Base-by-base conservation (phyloP, 1,140 invertebrate species). In the Sitobion miscanthi region DNA sequence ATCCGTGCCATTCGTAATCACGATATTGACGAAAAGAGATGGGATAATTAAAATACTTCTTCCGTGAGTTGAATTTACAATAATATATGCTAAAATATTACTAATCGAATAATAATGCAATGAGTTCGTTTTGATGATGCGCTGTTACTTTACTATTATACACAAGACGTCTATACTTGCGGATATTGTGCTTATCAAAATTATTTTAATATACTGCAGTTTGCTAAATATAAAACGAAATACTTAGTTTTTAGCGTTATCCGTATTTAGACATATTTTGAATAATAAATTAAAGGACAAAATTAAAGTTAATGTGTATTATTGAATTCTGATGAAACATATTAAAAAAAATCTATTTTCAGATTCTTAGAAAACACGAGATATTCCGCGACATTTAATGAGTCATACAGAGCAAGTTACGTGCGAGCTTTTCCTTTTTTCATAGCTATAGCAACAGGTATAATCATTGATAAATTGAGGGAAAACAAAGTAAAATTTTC, bases 21-120 rank as follows among this genome's bases (percentile, higher is more conserved):
- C 90, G 2, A 87, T 49, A n/a, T 21, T 87, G 7, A 57, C 85
- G 1, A 92, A 91, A 87, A n/a, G 5, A 3, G 89, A 94, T 7
- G 93, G 82, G 20, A 42, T 94, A 45, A 2, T 94, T 62, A 85
- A 62, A 94, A 30, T 92, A 35, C n/a, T 35, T 30, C 0, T 94
- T 42, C 82, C 77, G 93, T 94, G 35, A 91, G 62, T 92, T 35
- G 21, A 52, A 88, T 52, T n/a, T 69, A 69, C 30, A n/a, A 69
- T 69, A 14, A 69, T n/a, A 69, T 35, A 35, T 35, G 35, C 62
- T n/a, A 69, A n/a, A 69, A n/a, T n/a, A 17, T 69, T n/a, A 69
- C 30, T n/a, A 69, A n/a, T n/a, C 30, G 17, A 62, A 4, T n/a
- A 69, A 69, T 69, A 5, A 17, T 69, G 11, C n/a, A 2, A 42